A percentile compares a stretch with the other conserved stretches of the same genome.
Conservation (phyloP, 92 coral and sea anemone species). For the Epizoanthus ramosus region DNA sequence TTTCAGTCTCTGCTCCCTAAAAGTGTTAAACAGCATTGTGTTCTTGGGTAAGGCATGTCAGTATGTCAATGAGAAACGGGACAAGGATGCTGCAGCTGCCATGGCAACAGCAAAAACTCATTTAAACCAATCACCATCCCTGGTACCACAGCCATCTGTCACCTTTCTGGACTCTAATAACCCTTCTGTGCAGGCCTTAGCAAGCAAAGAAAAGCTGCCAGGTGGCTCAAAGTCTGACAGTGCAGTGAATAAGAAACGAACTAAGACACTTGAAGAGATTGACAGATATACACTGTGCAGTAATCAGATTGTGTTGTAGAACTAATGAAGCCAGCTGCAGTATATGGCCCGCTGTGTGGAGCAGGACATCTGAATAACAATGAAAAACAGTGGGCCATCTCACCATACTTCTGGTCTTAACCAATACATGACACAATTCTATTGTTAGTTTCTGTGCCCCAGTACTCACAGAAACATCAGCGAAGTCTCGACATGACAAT, state of each 20-base stretch:
- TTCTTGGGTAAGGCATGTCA: slow-evolving; percentile 91
- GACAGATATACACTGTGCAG: slow-evolving; percentile 95
- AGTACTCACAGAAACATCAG: too few relatives aligned
- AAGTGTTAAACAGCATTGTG: slow-evolving; percentile 93
- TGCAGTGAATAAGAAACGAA: slow-evolving; percentile 49
- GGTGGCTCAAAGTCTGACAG: slow-evolving; percentile 43
- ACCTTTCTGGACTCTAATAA: slow-evolving; percentile 47
- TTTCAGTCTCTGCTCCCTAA: slow-evolving; percentile 83
- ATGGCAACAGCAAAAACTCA: neutral
- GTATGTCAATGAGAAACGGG: slow-evolving; percentile 78
- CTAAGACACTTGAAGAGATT: slow-evolving; percentile 88
- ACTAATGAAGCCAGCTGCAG: too few relatives aligned
- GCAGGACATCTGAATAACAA: too few relatives aligned
- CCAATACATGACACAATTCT: too few relatives aligned
- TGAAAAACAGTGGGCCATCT: too few relatives aligned
- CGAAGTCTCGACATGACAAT: too few relatives aligned
- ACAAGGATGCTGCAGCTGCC: slow-evolving; percentile 35
- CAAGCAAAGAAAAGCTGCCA: slow-evolving; percentile 22
- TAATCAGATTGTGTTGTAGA: slow-evolving; percentile 81
- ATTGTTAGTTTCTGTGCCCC: too few relatives aligned
- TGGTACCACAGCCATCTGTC: slow-evolving; percentile 34
- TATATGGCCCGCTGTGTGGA: too few relatives aligned
- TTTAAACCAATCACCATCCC: slow-evolving; percentile 19
- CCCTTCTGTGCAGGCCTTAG: slow-evolving; percentile 28
- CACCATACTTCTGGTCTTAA: too few relatives aligned